Evolutionary conservation across 2,797 vertebrate genomes (phyloP), one percentile per base, ranked within the genome.

Genomic region (Meriones psammophilus): DNA sequence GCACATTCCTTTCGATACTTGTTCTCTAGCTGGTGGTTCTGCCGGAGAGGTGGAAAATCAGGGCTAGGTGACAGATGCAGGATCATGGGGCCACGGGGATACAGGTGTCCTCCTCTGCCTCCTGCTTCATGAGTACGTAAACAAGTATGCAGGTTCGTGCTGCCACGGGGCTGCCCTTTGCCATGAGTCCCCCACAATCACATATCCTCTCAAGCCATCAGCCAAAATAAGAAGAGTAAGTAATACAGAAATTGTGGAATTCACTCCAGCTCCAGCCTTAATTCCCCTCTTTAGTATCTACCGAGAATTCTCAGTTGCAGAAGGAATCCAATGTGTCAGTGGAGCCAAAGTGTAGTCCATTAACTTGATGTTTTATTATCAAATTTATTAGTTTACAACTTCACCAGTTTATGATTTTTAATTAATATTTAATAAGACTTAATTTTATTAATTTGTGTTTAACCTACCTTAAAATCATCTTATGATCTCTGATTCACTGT

Each of bases 401-500:
- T 96, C 20, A 92, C 46, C 26, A 86, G 12, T 8, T 58, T 86
- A 17, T 69, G 42, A 83, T 60, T 89, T 94, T 33, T 81, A 36
- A 89, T 50, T 94, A 87, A 91, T 88, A 92, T 68, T 92, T 94
- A 81, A 39, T 85, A 88, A 56, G 20, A 78, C 39, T 80, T 81
- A 78, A 92, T 90, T 84, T 46, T 26, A 79, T 64, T 85, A 90
- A 79, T 92, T 96, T 93, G 28, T 66, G 12, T 94, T 77, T 92
- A 89, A 91, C 42, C 18, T 87, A 66, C 64, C 90, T 91, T 24
- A 58, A 92, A 62, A 85, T 66, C 80, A 33, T 74, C 93, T 79
- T 84, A 50, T 88, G 60, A 64, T 80, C 50, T 64, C 33, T 83
- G 92, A 18, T 50, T 69, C 64, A 58, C 30, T 30, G 6, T 56